Conservation (phyloP, 2,113 vertebrate genomes). For the Nanorana parkeri region DNA sequence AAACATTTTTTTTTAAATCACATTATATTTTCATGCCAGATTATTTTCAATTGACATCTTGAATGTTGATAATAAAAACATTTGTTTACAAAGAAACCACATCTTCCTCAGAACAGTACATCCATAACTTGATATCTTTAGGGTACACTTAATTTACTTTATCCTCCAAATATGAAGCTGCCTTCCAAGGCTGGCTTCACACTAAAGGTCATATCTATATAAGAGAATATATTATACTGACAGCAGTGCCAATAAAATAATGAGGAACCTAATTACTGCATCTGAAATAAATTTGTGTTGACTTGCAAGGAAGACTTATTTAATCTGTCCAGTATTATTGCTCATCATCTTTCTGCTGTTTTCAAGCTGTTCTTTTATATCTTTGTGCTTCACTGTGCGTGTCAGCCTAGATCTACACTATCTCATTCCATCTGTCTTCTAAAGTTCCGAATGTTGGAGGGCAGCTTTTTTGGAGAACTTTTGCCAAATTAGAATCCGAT, state of each 20-base stretch:
- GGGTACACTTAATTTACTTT: neutral
- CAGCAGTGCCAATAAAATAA: constrained; percentile 1
- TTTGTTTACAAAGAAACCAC: too few relatives aligned
- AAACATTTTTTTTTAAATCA: too few relatives aligned
- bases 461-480: constrained; percentile 47
- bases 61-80: too few relatives aligned
- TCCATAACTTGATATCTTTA: neutral
- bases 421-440: constrained; percentile 31
- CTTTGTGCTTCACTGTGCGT: constrained; percentile 8
- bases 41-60: too few relatives aligned
- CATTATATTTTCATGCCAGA: too few relatives aligned
- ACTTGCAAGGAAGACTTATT: neutral
- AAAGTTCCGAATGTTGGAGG: constrained; percentile 52
- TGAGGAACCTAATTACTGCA: neutral
- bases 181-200: neutral
- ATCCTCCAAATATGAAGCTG: neutral
- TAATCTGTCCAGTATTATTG: neutral
- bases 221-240: neutral
- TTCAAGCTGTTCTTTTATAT: constrained; percentile 3
- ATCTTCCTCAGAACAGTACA: too few relatives aligned
- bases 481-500: constrained; percentile 7
- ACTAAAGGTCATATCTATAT: constrained; percentile 3
- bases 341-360: neutral
- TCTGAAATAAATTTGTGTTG: too few relatives aligned
- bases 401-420: neutral